phyloP scores from a whole-genome alignment of 1,140 invertebrate genomes.

The Holotrichia oblita region DNA sequence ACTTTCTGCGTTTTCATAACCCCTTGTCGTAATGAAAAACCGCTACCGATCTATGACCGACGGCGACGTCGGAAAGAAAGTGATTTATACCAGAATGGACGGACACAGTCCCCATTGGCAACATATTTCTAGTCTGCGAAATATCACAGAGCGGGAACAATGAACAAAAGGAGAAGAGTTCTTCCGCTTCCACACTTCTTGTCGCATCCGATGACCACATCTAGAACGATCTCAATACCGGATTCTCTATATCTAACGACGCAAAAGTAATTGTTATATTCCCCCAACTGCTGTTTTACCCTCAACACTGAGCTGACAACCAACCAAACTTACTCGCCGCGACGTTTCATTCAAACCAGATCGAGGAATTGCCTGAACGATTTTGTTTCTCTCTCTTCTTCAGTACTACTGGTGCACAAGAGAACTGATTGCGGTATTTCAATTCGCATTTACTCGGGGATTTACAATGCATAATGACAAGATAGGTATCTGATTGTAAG shows the following conservation, averaged over 20 bases:
- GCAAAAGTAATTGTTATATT: slow-evolving; percentile 58
- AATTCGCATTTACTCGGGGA: slow-evolving; percentile 51
- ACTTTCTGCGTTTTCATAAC: background rate
- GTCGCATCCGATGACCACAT: slow-evolving; percentile 55
- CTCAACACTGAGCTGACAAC: slow-evolving; percentile 36
- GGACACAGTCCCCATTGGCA: slow-evolving; percentile 14
- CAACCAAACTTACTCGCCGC: slow-evolving; percentile 41
- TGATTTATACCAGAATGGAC: slow-evolving; percentile 24
- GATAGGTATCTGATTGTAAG: slow-evolving; percentile 53
- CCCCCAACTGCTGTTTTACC: slow-evolving; percentile 46
- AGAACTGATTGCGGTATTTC: slow-evolving; percentile 56
- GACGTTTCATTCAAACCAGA: slow-evolving; percentile 40
- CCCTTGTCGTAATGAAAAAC: background rate
- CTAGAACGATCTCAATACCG: slow-evolving; percentile 53
- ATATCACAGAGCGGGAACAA: slow-evolving; percentile 34
- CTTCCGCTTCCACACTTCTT: slow-evolving; percentile 47
- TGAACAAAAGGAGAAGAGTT: slow-evolving; percentile 1
- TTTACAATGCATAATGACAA: slow-evolving; percentile 57
- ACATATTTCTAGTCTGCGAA: slow-evolving; percentile 39
- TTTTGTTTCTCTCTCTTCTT: slow-evolving; percentile 39
- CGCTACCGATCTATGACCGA: background rate
- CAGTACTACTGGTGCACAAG: slow-evolving; percentile 43
- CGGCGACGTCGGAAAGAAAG: slow-evolving; percentile 19
- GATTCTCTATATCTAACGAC: slow-evolving; percentile 57
- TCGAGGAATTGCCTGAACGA: slow-evolving; percentile 50